These are phyloP conservation scores for Lutjanus campechanus DNA, from an alignment of 2,797 vertebrate species.

Conservation along the genomic window DNA sequence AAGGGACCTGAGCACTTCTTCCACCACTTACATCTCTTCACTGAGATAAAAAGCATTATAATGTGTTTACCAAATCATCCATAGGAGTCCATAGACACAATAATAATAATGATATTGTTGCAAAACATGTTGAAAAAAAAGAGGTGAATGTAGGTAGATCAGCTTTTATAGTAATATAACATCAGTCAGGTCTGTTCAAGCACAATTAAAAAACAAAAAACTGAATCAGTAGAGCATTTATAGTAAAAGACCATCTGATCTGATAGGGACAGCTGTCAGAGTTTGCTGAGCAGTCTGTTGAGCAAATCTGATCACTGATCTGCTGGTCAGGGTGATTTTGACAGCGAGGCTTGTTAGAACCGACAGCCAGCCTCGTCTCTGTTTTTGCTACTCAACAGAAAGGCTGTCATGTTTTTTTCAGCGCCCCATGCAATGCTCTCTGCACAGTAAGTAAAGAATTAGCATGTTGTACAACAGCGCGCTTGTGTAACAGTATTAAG, in stretches of 20 bases:
- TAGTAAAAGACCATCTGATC: constrained; percentile 51
- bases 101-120: not conserved
- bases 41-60: constrained; percentile 10
- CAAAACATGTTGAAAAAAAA: not conserved
- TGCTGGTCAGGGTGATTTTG: constrained; percentile 36
- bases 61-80: not conserved
- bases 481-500: constrained; percentile 76
- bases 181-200: not conserved
- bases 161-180: not conserved
- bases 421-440: constrained; percentile 15
- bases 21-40: no score
- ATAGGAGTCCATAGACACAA: not conserved
- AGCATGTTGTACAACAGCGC: constrained; percentile 67
- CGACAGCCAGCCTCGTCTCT: constrained; percentile 25
- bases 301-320: constrained; percentile 39
- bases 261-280: constrained; percentile 40
- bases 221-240: constrained; percentile 12
- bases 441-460: constrained; percentile 64
- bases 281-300: constrained; percentile 39
- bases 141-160: not conserved
- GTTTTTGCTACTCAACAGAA: constrained; percentile 24
- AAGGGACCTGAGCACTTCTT: no score
- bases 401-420: constrained; percentile 37
- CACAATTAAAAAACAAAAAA: constrained; percentile 2
- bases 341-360: constrained; percentile 21